phyloP scores from a whole-genome alignment of 2,113 vertebrate genomes.

The Pedetes capensis region DNA sequence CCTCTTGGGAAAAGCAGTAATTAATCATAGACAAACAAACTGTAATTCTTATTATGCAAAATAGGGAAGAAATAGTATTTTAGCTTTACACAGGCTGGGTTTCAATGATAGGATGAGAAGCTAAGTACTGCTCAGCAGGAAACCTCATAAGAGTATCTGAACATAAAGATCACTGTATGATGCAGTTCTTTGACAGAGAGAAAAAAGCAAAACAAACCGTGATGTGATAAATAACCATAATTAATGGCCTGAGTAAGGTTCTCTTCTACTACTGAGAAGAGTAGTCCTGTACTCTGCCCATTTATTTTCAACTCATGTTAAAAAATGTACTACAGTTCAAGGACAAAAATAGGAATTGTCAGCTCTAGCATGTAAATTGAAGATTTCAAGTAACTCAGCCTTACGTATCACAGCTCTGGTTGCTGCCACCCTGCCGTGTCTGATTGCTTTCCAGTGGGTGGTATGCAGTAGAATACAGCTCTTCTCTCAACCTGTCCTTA shows the following conservation, averaged over 20 bases:
- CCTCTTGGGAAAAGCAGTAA: conserved; percentile 70
- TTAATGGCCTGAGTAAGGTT: conserved; percentile 54
- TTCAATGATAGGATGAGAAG: conserved; percentile 41
- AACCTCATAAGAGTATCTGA: conserved; percentile 27
- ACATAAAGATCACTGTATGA: background rate
- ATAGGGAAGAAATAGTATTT: conserved; percentile 68
- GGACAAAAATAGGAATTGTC: background rate
- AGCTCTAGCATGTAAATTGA: background rate
- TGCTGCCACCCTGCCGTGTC: background rate
- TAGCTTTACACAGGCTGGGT: conserved; percentile 32
- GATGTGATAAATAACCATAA: conserved; percentile 35
- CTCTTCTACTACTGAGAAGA: background rate
- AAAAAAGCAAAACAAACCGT: background rate
- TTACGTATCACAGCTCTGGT: background rate
- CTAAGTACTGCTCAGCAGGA: conserved; percentile 19
- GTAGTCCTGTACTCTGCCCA: background rate
- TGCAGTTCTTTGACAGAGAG: conserved; percentile 4
- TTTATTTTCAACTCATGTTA: background rate
- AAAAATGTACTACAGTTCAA: background rate
- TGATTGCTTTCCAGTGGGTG: background rate
- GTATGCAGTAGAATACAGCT: accelerated
- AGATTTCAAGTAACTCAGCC: background rate
- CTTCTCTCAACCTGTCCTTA: background rate
- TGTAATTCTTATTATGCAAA: conserved; percentile 65
- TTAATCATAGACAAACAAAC: conserved; percentile 79